Evolutionary conservation across 2,888 invertebrate species (phyloP).

Genomic region (Euplagia quadripunctaria): DNA sequence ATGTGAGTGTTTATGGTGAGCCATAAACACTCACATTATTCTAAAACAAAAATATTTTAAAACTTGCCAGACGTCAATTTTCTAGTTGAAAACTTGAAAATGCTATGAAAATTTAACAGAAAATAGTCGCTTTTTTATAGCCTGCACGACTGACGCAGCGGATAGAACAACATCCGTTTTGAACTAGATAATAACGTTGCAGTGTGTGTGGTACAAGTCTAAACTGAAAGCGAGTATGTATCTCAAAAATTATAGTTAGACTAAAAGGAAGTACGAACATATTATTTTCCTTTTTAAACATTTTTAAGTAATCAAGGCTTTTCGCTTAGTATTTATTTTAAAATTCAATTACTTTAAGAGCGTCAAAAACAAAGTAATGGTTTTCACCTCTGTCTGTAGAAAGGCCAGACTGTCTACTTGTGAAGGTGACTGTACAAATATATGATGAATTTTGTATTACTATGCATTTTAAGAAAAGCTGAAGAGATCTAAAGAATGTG

Average conservation of each 20-base stretch:
- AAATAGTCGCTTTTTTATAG: conserved; percentile 21
- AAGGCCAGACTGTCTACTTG: too few relatives aligned
- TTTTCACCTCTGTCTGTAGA: too few relatives aligned
- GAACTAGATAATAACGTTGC: conserved; percentile 29
- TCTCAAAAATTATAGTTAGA: background rate
- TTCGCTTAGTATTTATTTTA: too few relatives aligned
- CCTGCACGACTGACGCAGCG: conserved; percentile 18
- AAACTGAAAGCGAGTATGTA: background rate
- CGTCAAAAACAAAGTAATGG: too few relatives aligned
- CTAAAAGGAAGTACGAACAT: background rate
- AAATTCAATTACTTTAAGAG: too few relatives aligned
- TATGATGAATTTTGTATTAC: too few relatives aligned
- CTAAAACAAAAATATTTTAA: background rate
- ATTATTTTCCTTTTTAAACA: background rate
- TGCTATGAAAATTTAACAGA: conserved; percentile 9
- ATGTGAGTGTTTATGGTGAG: background rate
- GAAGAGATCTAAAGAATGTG: too few relatives aligned
- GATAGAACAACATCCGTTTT: conserved; percentile 30
- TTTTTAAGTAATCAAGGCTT: too few relatives aligned
- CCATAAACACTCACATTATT: background rate
- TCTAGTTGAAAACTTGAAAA: conserved; percentile 8
- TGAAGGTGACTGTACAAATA: too few relatives aligned
- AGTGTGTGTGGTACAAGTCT: conserved; percentile 20
- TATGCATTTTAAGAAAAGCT: too few relatives aligned
- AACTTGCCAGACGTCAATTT: background rate